Evolutionary conservation across 2,113 vertebrate genomes (phyloP).

Genomic region (Pelobates fuscus): DNA sequence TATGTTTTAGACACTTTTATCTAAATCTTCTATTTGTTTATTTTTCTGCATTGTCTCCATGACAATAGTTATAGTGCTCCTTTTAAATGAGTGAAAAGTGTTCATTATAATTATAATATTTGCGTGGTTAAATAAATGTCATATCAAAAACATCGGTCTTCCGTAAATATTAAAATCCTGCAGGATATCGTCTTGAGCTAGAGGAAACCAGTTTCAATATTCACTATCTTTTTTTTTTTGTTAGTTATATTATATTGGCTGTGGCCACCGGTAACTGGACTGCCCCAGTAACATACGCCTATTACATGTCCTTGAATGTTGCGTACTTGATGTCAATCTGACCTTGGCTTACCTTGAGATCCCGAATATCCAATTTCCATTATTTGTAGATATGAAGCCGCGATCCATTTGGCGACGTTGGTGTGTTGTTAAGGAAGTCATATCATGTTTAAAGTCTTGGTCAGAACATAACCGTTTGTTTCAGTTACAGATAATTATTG

Average conservation of each 20-base stretch:
- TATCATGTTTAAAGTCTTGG: conserved; percentile 12
- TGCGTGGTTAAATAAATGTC: too few species aligned
- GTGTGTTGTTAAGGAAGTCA: not conserved
- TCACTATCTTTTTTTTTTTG: not conserved
- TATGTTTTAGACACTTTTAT: too few species aligned
- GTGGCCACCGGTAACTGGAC: not conserved
- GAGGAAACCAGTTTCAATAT: not conserved
- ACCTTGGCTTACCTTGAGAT: conserved; percentile 34
- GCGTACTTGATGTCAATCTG: conserved; percentile 23
- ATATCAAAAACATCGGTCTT: not conserved
- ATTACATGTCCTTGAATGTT: conserved; percentile 21
- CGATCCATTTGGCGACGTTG: conserved; percentile 8
- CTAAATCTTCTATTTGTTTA: too few species aligned
- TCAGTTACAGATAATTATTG: not conserved
- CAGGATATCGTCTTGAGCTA: not conserved
- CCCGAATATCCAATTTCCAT: conserved; percentile 25
- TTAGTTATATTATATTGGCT: not conserved
- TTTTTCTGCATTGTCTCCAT: too few species aligned
- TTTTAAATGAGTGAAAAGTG: too few species aligned
- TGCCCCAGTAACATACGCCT: not conserved
- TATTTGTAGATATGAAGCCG: conserved; percentile 18
- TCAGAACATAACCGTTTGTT: too few species aligned
- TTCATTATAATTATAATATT: too few species aligned
- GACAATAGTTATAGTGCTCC: too few species aligned
- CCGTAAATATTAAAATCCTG: not conserved